These are phyloP conservation scores for Caenorhabditis tropicalis DNA, from an alignment of 1,140 invertebrate genomes.

Conservation along the genomic window DNA sequence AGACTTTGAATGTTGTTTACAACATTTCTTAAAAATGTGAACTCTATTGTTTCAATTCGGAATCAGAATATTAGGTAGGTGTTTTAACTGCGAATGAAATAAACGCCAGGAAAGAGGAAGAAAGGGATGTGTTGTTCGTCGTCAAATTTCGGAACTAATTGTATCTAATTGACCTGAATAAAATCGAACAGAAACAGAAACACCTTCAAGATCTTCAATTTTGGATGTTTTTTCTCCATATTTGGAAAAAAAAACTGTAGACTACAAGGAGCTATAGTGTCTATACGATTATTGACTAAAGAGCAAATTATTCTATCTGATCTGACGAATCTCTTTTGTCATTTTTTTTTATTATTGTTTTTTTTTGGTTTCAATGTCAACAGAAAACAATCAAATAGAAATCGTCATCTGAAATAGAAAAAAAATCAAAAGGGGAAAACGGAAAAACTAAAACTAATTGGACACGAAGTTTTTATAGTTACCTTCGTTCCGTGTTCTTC, in stretches of 20 bases:
- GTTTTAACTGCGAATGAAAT: background rate
- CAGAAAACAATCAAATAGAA: background rate
- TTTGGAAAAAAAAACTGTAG: no score
- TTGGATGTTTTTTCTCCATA: no score
- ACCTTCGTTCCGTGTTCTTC: background rate
- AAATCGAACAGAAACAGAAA: background rate
- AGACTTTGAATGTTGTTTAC: no score
- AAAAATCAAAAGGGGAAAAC: background rate
- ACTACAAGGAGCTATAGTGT: background rate
- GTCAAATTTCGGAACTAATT: constrained; percentile 31
- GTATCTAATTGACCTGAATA: constrained; percentile 36
- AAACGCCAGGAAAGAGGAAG: background rate
- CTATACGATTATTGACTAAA: constrained; percentile 13
- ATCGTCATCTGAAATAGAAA: background rate
- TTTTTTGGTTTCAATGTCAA: background rate
- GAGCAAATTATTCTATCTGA: background rate
- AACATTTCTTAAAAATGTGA: no score
- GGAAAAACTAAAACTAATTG: background rate
- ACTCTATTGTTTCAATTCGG: no score
- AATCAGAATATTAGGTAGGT: no score
- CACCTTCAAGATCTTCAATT: background rate
- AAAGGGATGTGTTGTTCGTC: background rate
- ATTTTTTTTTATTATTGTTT: background rate
- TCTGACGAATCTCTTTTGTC: background rate
- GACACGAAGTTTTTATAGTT: background rate